Base-by-base conservation (phyloP, 2,113 vertebrate genomes). In the Apodemus sylvaticus region DNA sequence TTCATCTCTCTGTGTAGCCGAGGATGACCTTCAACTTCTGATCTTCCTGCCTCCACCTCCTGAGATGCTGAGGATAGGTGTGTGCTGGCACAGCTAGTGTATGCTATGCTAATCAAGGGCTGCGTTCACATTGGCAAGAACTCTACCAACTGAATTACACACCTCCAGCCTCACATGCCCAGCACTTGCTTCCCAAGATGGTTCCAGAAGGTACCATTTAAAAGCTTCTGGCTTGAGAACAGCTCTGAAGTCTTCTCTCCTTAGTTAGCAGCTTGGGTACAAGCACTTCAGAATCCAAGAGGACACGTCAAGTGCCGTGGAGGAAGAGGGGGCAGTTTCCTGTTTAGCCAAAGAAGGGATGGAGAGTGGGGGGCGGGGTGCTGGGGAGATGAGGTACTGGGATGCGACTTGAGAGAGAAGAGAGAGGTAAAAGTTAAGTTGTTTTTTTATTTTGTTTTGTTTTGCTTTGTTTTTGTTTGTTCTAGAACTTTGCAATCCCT, bases 141-240 rank as follows among this genome's bases (percentile, higher is more conserved):
- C 55, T 83, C n/a, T 58, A 8, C 79, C 79, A 81, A 39, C 36
- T 39, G 79, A 82, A 8, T 26, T 16, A 62, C 13, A 58, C 36
- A 42, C n/a, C 13, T 36, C 66, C 77, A 53, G 78, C 68, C 48
- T 83, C 81, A 77, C 89, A 92, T 85, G 42, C 64, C 92, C 58
- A 83, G n/a, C 68, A 26, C 0, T 90, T 22, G 74, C 31, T 51
- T 93, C 79, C n/a, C 78, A 93, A 62, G 60, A n/a, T 53, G 76
- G 51, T 71, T 90, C 74, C 26, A 83, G 74, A 89, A 94, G 39
- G 48, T 45, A 62, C 51, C 42, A 88, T 16, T 39, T 78, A 36
- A 79, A 96, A 86, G 60, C 22, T 94, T 89, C 48, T 55, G 45
- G 60, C 58, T 48, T 90, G 39, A 92, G 94, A 88, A 71, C 24